A percentile compares a stretch with the other conserved stretches of the same genome.
phyloP scores from a whole-genome alignment of 2,797 vertebrate genomes.

The Cossypha dichroa region DNA sequence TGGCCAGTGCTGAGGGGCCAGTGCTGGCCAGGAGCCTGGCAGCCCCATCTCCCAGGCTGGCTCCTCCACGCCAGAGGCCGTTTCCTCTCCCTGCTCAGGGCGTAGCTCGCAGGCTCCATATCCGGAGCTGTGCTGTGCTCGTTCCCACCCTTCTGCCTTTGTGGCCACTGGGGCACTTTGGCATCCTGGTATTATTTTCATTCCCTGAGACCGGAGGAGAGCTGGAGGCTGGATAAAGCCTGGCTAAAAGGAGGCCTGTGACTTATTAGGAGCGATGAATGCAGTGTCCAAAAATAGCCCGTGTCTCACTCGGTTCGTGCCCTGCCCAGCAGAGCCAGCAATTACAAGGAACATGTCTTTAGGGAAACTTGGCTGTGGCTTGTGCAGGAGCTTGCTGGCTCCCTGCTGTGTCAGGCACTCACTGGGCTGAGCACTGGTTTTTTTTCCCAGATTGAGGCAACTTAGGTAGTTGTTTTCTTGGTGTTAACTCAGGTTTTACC shows the following conservation, averaged over 20 bases:
- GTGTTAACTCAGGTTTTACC: neutral
- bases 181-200: constrained; percentile 60
- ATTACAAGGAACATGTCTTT: neutral
- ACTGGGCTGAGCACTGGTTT: neutral
- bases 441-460: neutral
- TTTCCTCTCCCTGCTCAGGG: constrained; percentile 7
- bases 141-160: constrained; percentile 41
- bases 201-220: constrained; percentile 38
- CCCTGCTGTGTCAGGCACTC: neutral
- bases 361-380: neutral
- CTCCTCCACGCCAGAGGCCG: neutral
- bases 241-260: constrained; percentile 39
- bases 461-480: neutral
- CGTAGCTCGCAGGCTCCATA: neutral
- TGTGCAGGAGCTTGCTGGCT: neutral
- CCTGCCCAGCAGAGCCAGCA: constrained; percentile 44
- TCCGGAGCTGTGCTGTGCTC: neutral
- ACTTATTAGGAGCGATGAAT: constrained; percentile 30
- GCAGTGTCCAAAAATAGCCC: constrained; percentile 7
- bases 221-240: constrained; percentile 13
- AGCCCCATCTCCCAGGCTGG: neutral
- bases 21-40: neutral
- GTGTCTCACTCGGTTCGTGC: neutral
- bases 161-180: constrained; percentile 38
- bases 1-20: neutral